A percentile compares a stretch with the other conserved stretches of the same genome.
Evolutionary conservation across 1,140 invertebrate genomes (phyloP).

Genomic region (Papilio helenus): DNA sequence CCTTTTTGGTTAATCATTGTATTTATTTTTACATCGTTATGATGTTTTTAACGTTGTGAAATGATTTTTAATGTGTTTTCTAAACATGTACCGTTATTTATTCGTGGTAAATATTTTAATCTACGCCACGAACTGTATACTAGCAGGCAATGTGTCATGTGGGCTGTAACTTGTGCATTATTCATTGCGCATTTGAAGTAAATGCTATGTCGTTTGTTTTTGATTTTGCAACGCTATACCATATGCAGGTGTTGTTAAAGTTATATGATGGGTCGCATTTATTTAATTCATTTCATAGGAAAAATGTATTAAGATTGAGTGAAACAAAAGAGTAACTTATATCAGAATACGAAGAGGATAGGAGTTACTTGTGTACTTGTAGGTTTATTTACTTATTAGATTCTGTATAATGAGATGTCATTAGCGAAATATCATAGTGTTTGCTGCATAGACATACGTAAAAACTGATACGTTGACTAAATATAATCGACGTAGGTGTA

Average conservation of each 20-base stretch:
- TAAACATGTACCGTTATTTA: not conserved
- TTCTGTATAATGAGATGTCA: no score
- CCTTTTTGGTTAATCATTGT: not conserved
- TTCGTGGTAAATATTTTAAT: not conserved
- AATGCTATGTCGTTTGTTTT: not conserved
- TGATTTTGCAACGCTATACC: constrained; percentile 2
- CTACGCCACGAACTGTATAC: not conserved
- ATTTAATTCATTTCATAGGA: not conserved
- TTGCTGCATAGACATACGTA: no score
- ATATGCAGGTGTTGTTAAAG: not conserved
- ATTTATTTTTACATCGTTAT: no score
- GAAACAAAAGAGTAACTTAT: no score
- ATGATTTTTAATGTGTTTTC: not conserved
- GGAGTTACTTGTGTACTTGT: no score
- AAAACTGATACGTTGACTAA: no score
- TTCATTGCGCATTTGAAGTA: constrained; percentile 8
- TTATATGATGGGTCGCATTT: not conserved
- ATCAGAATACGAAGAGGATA: no score
- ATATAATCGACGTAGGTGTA: no score
- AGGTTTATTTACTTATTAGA: no score
- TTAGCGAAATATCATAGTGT: no score
- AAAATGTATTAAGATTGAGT: not conserved
- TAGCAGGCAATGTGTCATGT: constrained; percentile 7
- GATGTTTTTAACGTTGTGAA: not conserved
- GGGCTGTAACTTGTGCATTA: not conserved